phyloP scores from a whole-genome alignment of 1,140 invertebrate species.

The Araneus ventricosus region DNA sequence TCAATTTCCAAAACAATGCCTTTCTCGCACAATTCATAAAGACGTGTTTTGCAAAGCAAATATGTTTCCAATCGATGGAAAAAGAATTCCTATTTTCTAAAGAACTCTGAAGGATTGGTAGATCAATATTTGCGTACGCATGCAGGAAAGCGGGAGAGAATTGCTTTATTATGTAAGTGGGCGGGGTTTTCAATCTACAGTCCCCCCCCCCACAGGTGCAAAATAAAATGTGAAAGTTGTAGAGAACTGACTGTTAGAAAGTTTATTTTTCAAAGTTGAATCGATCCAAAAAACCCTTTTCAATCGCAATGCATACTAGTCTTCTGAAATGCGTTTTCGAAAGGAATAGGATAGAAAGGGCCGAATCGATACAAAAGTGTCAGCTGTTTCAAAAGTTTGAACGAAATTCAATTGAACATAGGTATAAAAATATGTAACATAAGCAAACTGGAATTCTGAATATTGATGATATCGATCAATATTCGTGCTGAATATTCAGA shows the following conservation, averaged over 20 bases:
- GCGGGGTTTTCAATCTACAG: neutral
- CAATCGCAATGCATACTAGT: neutral
- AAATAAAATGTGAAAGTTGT: neutral
- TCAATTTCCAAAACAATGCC: too few relatives aligned
- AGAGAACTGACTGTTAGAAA: neutral
- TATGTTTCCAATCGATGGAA: neutral
- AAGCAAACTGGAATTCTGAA: neutral
- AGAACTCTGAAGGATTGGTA: neutral
- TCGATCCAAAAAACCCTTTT: neutral
- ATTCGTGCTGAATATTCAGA: too few relatives aligned
- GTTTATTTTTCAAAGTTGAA: neutral
- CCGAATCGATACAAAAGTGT: neutral
- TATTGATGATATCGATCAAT: neutral
- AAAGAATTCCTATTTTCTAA: neutral
- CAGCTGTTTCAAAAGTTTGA: neutral
- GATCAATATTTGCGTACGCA: neutral
- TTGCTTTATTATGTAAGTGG: neutral
- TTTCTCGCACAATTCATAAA: neutral
- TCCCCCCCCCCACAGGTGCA: neutral
- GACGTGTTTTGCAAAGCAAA: slow-evolving; percentile 7
- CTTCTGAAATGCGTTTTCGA: neutral
- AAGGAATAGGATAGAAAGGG: neutral
- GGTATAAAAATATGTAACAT: neutral
- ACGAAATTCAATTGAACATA: neutral
- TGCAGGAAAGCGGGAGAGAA: neutral